Evolutionary conservation across 1,140 invertebrate genomes (phyloP).

Genomic region (Cydia strobilella): DNA sequence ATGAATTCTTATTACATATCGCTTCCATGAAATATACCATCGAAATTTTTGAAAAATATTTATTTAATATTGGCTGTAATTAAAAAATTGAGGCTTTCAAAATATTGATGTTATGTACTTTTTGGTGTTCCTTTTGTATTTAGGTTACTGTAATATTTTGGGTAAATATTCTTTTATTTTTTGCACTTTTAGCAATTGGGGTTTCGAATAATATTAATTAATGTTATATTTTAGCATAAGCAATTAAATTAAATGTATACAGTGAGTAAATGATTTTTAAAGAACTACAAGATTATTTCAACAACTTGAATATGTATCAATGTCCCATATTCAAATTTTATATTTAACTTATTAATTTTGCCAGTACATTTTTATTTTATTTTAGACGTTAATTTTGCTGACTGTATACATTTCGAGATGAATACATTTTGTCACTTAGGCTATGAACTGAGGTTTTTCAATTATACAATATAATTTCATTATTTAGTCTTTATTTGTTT

Average conservation of each 20-base stretch:
- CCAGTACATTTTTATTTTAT: not conserved
- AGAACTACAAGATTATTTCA: not conserved
- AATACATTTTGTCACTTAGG: conserved; percentile 17
- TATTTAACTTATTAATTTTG: not conserved
- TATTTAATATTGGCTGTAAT: conserved; percentile 30
- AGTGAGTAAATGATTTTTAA: not conserved
- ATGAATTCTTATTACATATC: conserved; percentile 28
- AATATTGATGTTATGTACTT: conserved; percentile 28
- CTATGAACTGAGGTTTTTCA: conserved; percentile 18
- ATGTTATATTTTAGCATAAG: conserved; percentile 7
- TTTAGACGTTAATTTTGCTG: not conserved
- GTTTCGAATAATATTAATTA: conserved; percentile 17
- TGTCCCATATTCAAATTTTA: not conserved
- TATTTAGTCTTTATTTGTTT: conserved; percentile 10
- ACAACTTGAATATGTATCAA: not conserved
- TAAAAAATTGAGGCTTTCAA: conserved; percentile 25
- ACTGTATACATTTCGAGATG: conserved; percentile 12
- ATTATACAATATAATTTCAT: conserved; percentile 4
- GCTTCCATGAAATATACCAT: conserved; percentile 33
- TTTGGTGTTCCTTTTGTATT: conserved; percentile 29
- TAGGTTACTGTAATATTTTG: conserved; percentile 25
- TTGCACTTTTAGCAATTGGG: conserved; percentile 26
- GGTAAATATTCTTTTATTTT: conserved; percentile 30
- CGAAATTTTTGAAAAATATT: conserved; percentile 30
- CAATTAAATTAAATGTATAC: not conserved